Evolutionary conservation across 2,113 vertebrate species (phyloP), one percentile per base, ranked within the genome.

Genomic region (Ammodytes marinus): DNA sequence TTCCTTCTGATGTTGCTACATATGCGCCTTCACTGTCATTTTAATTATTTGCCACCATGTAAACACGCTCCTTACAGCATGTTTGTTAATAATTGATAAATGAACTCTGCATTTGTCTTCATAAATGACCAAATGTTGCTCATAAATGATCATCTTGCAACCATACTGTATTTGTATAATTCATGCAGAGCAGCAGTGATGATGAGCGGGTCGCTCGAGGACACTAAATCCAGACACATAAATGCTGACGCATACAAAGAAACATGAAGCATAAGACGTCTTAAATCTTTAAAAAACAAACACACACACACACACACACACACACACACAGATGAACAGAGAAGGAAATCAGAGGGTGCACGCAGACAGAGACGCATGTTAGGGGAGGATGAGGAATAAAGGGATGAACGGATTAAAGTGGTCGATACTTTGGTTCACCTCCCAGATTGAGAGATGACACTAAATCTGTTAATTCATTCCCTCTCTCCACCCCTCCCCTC

Each of bases 371-470:
- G 73, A 67, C 39, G 86, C 59, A 58, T 82, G 63, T 84, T 47
- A 64, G 54, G 55, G 79, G 80, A 86, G 74, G 89, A 88, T 74
- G 90, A 85, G 89, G 84, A 82, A 88, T 89, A 71, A 85, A 85
- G 74, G 86, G 92, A 92, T 94, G 90, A 94, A 90, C 50, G 77
- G 94, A 96, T 96, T 95, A 95, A 84, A 58, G 88, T 87, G 92
- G 90, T 95, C 89, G 45, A 95, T 94, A 93, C 83, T 92, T 88
- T 93, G 94, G 93, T 88, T 92, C 88, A 76, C 60, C 80, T 93
- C 83, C 90, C 94, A 94, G 92, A 94, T 93, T 91, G 88, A 94
- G 92, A 93, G 90, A 94, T 95, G 94, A 95, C 94, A 94, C 93
- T 95, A 95, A 95, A 95, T 93, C 92, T 93, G 91, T 94, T 95